These are phyloP conservation scores for Eolophus roseicapilla DNA, from an alignment of 2,113 vertebrate species.

Conservation along the genomic window DNA sequence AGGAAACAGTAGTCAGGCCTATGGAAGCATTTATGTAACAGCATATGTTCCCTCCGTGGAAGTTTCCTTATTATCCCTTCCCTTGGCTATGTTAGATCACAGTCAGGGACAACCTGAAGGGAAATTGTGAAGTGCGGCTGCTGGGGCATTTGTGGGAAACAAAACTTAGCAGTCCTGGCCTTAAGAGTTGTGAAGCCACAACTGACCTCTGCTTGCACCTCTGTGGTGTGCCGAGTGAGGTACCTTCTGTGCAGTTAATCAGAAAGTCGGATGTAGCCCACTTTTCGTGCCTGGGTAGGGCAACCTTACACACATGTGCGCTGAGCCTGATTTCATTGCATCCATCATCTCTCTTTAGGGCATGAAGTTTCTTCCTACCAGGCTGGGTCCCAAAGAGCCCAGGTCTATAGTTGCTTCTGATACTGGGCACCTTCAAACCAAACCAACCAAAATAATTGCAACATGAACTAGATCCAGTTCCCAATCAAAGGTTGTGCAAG, in stretches of 20 bases:
- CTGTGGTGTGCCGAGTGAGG: not conserved
- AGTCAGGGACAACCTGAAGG: not conserved
- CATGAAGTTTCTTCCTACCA: not conserved
- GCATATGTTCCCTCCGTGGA: not conserved
- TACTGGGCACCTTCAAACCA: not conserved
- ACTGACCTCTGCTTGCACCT: not conserved
- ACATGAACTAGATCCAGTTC: not conserved
- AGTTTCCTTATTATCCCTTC: slow-evolving; percentile 23
- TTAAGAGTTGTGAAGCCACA: not conserved
- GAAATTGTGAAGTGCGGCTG: not conserved
- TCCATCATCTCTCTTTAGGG: not conserved
- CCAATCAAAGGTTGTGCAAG: not conserved
- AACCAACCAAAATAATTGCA: not conserved
- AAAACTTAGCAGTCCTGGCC: not conserved
- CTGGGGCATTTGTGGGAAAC: not conserved
- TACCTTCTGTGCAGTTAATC: not conserved
- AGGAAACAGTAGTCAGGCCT: slow-evolving; percentile 64
- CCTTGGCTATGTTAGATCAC: accelerated
- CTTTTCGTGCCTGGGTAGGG: not conserved
- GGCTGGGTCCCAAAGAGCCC: not conserved
- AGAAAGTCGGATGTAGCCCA: not conserved
- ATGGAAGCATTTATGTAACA: slow-evolving; percentile 59
- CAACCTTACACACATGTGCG: accelerated
- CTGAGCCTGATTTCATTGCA: not conserved
- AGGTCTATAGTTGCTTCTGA: not conserved